Conservation (phyloP, 2,113 vertebrate species). For the Nycticebus coucang region DNA sequence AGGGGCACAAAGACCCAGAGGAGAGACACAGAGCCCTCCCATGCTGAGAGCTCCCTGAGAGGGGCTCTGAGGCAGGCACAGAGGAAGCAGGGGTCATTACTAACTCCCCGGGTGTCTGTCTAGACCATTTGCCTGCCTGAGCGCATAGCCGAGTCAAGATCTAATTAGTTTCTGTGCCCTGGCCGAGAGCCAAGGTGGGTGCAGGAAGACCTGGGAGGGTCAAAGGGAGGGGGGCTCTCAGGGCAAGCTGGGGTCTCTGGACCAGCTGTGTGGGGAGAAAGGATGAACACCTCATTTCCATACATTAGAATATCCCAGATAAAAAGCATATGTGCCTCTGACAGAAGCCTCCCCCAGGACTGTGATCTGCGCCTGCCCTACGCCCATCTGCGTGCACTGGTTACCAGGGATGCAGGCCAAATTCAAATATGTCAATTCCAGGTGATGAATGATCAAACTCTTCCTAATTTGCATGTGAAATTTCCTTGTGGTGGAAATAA, state of each 20-base stretch:
- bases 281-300: background rate
- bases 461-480: conserved; percentile 85
- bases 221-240: background rate
- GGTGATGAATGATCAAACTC: conserved; percentile 83
- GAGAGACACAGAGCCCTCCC: background rate
- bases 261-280: background rate
- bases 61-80: background rate
- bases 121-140: background rate
- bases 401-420: conserved; percentile 75
- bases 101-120: background rate
- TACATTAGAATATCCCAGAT: conserved; percentile 9
- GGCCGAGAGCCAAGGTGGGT: conserved; percentile 33
- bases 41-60: background rate
- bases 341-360: background rate
- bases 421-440: conserved; percentile 80
- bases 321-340: conserved; percentile 50
- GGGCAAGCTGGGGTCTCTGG: conserved; percentile 58
- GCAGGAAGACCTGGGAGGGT: background rate
- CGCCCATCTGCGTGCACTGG: background rate
- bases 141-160: background rate
- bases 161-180: conserved; percentile 58
- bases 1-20: background rate
- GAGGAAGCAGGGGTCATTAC: background rate
- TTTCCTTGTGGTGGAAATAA: conserved; percentile 83
- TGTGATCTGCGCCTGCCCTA: fast-evolving